Evolutionary conservation across 2,113 vertebrate genomes (phyloP).

Genomic region (Oreochromis niloticus): DNA sequence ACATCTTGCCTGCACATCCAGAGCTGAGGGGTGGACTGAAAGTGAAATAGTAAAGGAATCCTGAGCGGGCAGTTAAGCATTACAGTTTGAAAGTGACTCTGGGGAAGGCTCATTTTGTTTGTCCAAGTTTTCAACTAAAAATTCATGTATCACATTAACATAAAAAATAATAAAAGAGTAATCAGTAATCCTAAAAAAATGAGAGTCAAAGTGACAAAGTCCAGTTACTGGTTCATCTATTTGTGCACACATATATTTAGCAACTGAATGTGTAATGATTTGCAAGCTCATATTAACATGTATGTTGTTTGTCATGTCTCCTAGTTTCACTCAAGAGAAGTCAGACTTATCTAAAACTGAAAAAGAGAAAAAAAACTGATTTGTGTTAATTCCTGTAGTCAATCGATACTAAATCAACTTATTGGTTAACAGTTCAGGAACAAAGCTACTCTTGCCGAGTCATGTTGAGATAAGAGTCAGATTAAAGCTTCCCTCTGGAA

Average conservation of each 20-base stretch:
- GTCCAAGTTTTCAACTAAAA: neutral
- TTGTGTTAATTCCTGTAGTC: neutral
- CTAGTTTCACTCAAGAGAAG: neutral
- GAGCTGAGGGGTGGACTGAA: neutral
- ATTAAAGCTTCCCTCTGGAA: neutral
- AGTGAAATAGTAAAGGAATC: constrained; percentile 13
- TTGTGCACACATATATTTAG: neutral
- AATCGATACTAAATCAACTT: neutral
- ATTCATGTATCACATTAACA: constrained; percentile 59
- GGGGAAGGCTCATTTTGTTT: neutral
- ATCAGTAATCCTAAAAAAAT: constrained; percentile 51
- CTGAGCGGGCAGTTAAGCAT: constrained; percentile 47
- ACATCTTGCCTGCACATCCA: constrained; percentile 19
- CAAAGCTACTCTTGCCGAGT: neutral
- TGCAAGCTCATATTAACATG: neutral
- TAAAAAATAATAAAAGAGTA: constrained; percentile 42
- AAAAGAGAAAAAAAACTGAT: neutral
- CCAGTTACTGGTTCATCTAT: constrained; percentile 47
- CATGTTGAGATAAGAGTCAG: neutral
- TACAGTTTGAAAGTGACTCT: neutral
- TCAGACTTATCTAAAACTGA: neutral
- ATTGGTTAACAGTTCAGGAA: neutral
- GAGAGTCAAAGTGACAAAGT: constrained; percentile 51
- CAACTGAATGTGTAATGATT: constrained; percentile 17
- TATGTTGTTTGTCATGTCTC: neutral